These are phyloP conservation scores for Stigmatopora argus DNA, from an alignment of 2,113 vertebrate species.

Conservation along the genomic window DNA sequence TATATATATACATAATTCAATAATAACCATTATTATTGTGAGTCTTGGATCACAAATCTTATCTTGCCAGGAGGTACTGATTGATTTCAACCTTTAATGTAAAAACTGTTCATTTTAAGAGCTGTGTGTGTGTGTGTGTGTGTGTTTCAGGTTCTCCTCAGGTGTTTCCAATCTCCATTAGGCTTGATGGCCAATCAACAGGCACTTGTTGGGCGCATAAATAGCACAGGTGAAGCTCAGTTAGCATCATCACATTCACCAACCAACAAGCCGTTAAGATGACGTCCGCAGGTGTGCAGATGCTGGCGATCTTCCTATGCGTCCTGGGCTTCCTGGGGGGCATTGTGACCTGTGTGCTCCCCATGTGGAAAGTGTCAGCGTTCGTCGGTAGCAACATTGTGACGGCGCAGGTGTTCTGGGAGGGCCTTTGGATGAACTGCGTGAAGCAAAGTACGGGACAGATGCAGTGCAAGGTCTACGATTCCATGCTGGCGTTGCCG, in stretches of 20 bases:
- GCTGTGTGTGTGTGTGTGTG: slow-evolving; percentile 9
- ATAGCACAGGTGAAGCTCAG: background rate
- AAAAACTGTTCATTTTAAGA: background rate
- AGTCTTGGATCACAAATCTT: too few relatives aligned
- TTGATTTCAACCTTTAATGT: too few relatives aligned
- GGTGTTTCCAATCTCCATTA: slow-evolving; percentile 37
- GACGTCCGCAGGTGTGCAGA: slow-evolving; percentile 61
- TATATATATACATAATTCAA: too few relatives aligned
- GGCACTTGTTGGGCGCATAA: background rate
- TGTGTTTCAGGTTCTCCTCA: slow-evolving; percentile 25
- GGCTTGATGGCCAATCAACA: slow-evolving; percentile 37
- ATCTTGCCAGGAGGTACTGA: too few relatives aligned
- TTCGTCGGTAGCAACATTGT: slow-evolving; percentile 78
- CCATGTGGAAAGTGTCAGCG: slow-evolving; percentile 79
- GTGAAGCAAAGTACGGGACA: slow-evolving; percentile 77
- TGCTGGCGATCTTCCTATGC: slow-evolving; percentile 59
- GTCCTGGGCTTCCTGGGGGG: slow-evolving; percentile 68
- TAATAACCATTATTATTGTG: too few relatives aligned
- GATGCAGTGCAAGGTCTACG: slow-evolving; percentile 80
- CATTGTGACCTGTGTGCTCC: slow-evolving; percentile 74
- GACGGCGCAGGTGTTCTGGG: slow-evolving; percentile 77
- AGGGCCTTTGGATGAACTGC: slow-evolving; percentile 84
- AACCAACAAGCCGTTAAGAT: slow-evolving; percentile 20
- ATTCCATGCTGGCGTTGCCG: slow-evolving; percentile 78
- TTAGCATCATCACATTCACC: background rate